A percentile compares a stretch with the other conserved stretches of the same genome.
phyloP scores from a whole-genome alignment of 2,888 invertebrate species.

The Macrostomum cliftonense region DNA sequence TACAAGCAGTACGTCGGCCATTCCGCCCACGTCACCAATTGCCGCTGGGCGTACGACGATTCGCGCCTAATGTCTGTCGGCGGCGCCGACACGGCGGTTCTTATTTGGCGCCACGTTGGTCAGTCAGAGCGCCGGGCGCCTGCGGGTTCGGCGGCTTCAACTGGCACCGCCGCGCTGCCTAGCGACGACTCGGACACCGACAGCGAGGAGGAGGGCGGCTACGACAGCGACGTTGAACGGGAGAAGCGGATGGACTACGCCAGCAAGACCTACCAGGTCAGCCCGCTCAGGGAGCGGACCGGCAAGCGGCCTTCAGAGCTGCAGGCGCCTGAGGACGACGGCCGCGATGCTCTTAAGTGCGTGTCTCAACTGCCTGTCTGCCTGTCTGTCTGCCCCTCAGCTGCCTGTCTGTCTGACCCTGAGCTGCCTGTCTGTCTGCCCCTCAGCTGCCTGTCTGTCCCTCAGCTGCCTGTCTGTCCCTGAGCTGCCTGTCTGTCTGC shows the following conservation, averaged over 20 bases:
- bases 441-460: too few species aligned
- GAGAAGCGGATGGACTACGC: slow-evolving; percentile 35
- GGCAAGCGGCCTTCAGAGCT: slow-evolving; percentile 23
- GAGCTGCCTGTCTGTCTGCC: too few species aligned
- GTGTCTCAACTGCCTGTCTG: not conserved
- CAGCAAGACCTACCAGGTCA: slow-evolving; percentile 27
- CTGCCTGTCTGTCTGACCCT: too few species aligned
- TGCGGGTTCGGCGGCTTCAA: not conserved
- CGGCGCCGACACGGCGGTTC: slow-evolving; percentile 37
- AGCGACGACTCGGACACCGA: slow-evolving; percentile 37
- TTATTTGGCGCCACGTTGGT: slow-evolving; percentile 31
- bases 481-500: too few species aligned
- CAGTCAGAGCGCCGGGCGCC: not conserved
- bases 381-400: too few species aligned
- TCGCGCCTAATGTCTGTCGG: slow-evolving; percentile 33
- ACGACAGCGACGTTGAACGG: slow-evolving; percentile 36
- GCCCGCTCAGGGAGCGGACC: slow-evolving; percentile 19
- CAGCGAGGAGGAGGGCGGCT: slow-evolving; percentile 36
- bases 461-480: too few species aligned
- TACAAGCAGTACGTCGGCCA: slow-evolving; percentile 35
- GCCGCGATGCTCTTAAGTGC: not conserved
- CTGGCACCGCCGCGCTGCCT: slow-evolving; percentile 17
- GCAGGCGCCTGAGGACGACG: not conserved
- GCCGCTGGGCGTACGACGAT: slow-evolving; percentile 32
- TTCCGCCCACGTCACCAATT: slow-evolving; percentile 39